A percentile compares a stretch with the other conserved stretches of the same genome.
Evolutionary conservation across 2,888 invertebrate genomes (phyloP).

Genomic region (Gortyna flavago): DNA sequence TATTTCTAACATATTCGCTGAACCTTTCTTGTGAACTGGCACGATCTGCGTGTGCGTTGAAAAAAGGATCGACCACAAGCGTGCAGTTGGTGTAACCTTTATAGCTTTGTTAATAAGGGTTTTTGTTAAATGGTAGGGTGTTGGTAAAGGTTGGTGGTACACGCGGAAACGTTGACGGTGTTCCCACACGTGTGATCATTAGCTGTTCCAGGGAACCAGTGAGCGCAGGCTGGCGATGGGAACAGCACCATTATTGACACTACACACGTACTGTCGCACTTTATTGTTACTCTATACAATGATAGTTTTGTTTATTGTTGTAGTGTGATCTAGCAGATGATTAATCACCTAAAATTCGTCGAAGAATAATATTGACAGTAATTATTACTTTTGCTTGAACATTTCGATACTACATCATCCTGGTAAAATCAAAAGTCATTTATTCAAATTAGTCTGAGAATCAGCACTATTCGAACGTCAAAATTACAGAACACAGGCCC

Average conservation of each 20-base stretch:
- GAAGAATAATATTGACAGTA: background rate
- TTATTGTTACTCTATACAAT: conserved; percentile 53
- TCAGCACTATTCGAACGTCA: background rate
- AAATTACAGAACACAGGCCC: background rate
- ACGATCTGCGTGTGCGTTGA: conserved; percentile 65
- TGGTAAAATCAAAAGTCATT: background rate
- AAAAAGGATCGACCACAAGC: conserved; percentile 50
- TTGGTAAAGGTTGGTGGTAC: conserved; percentile 27
- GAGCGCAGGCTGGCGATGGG: conserved; percentile 74
- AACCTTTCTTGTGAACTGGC: conserved; percentile 62
- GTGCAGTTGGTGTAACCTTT: conserved; percentile 36
- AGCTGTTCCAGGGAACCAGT: conserved; percentile 81
- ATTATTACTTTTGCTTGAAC: background rate
- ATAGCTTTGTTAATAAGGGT: conserved; percentile 1
- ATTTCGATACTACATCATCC: background rate
- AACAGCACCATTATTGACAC: conserved; percentile 76
- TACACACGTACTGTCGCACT: conserved; percentile 62
- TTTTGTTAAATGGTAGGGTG: conserved; percentile 18
- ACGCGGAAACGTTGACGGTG: conserved; percentile 77
- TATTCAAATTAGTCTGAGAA: background rate
- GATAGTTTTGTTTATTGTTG: conserved; percentile 38
- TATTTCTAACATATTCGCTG: conserved; percentile 65
- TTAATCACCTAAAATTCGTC: conserved; percentile 12
- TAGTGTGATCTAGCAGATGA: conserved; percentile 28
- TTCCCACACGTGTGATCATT: conserved; percentile 85